phyloP scores from a whole-genome alignment of 2,113 vertebrate species.

The Galemys pyrenaicus region DNA sequence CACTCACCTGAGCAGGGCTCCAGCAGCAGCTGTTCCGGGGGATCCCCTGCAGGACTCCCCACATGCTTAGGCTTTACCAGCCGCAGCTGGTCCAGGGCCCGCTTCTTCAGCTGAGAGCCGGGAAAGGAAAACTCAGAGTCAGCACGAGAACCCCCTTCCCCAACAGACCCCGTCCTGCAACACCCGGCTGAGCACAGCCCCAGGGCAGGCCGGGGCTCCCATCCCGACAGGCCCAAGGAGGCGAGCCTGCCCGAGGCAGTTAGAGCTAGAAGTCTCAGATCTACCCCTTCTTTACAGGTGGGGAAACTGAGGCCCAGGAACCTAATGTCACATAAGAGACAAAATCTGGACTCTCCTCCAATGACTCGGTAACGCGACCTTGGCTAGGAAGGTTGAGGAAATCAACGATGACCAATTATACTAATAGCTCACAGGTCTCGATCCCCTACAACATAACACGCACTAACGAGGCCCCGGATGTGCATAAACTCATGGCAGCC shows the following conservation, averaged over 20 bases:
- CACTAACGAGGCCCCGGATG: background rate
- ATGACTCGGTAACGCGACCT: background rate
- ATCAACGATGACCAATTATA: fast-evolving
- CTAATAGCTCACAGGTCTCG: fast-evolving
- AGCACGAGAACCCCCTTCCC: background rate
- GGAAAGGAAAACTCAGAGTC: background rate
- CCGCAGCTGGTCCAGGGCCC: conserved; percentile 83
- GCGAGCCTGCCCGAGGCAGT: background rate
- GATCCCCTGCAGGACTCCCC: conserved; percentile 44
- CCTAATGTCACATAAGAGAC: background rate
- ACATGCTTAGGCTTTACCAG: conserved; percentile 82
- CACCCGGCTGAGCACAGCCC: fast-evolving
- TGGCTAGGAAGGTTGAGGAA: fast-evolving
- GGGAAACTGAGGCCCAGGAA: background rate
- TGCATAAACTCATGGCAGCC: background rate
- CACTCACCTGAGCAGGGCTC: conserved; percentile 83
- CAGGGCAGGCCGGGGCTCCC: background rate
- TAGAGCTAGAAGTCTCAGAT: background rate
- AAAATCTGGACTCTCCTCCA: background rate
- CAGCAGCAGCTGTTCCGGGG: conserved; percentile 75
- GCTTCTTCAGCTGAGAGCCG: conserved; percentile 84
- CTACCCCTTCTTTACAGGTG: background rate
- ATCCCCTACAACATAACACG: fast-evolving
- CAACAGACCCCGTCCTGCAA: fast-evolving
- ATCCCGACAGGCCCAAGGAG: background rate